A percentile compares a stretch with the other conserved stretches of the same genome.
Evolutionary conservation across 2,797 vertebrate genomes (phyloP).

Genomic region (Borostomias antarcticus): DNA sequence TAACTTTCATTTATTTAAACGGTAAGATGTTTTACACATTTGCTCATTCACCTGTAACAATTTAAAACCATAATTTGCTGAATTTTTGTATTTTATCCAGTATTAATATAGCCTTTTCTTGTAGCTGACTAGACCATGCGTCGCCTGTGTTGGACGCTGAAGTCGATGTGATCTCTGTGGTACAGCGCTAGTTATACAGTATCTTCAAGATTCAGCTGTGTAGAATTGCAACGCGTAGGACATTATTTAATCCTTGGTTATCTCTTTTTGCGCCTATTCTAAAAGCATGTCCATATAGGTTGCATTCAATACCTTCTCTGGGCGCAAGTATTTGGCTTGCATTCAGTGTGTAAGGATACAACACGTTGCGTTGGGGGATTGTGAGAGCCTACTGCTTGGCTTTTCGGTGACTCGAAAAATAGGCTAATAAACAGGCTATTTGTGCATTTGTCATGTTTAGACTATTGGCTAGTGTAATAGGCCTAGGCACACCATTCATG

Average conservation of each 20-base stretch:
- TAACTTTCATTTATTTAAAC: constrained; percentile 83
- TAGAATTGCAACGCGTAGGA: constrained; percentile 4
- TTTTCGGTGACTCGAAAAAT: not conserved
- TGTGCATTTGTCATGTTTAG: not conserved
- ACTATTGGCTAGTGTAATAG: not conserved
- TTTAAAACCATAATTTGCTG: constrained; percentile 34
- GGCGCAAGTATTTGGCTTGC: too few species aligned
- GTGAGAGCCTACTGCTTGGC: not conserved
- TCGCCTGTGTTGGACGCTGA: constrained; percentile 26
- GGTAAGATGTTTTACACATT: constrained; percentile 77
- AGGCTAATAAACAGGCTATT: too few species aligned
- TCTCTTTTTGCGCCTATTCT: too few species aligned
- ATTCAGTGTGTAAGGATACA: too few species aligned
- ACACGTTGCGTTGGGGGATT: not conserved
- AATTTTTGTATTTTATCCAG: constrained; percentile 38
- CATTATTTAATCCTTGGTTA: too few species aligned
- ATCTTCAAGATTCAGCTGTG: constrained; percentile 1
- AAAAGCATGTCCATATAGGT: too few species aligned
- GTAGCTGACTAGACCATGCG: constrained; percentile 49
- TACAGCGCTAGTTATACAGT: too few species aligned
- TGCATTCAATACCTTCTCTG: too few species aligned
- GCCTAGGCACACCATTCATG: not conserved
- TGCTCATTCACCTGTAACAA: constrained; percentile 61
- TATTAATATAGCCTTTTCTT: constrained; percentile 30
- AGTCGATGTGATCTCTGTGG: constrained; percentile 2